phyloP scores from a whole-genome alignment of 2,113 vertebrate genomes.

The Mohoua ochrocephala region DNA sequence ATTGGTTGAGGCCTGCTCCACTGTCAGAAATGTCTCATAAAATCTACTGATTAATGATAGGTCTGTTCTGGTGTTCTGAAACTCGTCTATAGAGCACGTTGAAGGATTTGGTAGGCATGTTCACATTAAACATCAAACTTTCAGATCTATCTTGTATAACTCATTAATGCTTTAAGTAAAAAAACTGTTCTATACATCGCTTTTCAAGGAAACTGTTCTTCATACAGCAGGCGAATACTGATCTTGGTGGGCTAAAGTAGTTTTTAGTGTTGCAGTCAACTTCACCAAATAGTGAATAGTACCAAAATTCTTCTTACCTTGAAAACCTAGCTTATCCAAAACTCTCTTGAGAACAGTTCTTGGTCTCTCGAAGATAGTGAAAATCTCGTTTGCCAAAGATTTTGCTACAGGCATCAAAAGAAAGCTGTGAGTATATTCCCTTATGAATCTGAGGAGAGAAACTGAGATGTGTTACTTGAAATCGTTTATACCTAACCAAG shows the following conservation, averaged over 20 bases:
- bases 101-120: background rate
- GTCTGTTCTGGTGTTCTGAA: background rate
- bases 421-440: background rate
- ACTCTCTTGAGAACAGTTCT: background rate
- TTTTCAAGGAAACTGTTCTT: background rate
- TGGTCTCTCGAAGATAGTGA: background rate
- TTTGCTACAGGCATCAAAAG: background rate
- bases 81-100: rapidly evolving
- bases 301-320: background rate
- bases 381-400: background rate
- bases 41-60: background rate
- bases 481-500: background rate
- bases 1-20: background rate
- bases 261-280: background rate
- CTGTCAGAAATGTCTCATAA: background rate
- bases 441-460: background rate
- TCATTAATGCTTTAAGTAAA: background rate
- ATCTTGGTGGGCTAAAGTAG: background rate
- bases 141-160: background rate
- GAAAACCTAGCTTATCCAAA: background rate
- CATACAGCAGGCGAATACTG: background rate
- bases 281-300: background rate
- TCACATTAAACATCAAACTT: background rate
- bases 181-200: background rate
- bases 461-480: background rate